These are phyloP conservation scores for Andrena fulva DNA, from an alignment of 2,888 invertebrate species.

Conservation along the genomic window DNA sequence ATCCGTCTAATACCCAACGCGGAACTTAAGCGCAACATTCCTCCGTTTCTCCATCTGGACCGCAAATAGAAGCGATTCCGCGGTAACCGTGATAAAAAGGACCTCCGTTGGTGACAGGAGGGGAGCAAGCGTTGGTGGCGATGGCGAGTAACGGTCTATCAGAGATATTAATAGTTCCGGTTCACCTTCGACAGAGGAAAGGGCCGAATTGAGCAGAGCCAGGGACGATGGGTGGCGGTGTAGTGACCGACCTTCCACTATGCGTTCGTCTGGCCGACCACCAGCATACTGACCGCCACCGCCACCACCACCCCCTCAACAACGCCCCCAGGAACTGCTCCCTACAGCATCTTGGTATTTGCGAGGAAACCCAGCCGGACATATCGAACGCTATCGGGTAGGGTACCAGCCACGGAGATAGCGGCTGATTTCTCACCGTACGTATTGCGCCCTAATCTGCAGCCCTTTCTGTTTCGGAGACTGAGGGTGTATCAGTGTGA, in stretches of 20 bases:
- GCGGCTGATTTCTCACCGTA: slow-evolving; percentile 21
- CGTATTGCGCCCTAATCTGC: slow-evolving; percentile 4
- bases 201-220: slow-evolving; percentile 47
- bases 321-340: slow-evolving; percentile 17
- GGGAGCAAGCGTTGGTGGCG: slow-evolving; percentile 1
- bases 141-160: slow-evolving; percentile 55
- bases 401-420: slow-evolving; percentile 9
- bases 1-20: no score
- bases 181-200: slow-evolving; percentile 8
- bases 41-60: not conserved
- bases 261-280: slow-evolving; percentile 7
- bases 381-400: slow-evolving; percentile 42
- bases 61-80: slow-evolving; percentile 1
- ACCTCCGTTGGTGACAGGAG: not conserved
- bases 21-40: not conserved
- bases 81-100: slow-evolving; percentile 7
- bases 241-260: slow-evolving; percentile 27
- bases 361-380: slow-evolving; percentile 29
- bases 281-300: slow-evolving; percentile 11
- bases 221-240: slow-evolving; percentile 36
- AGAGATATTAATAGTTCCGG: slow-evolving; percentile 60
- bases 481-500: no score
- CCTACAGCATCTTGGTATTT: slow-evolving; percentile 48
- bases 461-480: no score
- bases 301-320: slow-evolving; percentile 19